Evolutionary conservation across 2,113 vertebrate genomes (phyloP), one percentile per base, ranked within the genome.

Genomic region (Illadopsis cleaveri): DNA sequence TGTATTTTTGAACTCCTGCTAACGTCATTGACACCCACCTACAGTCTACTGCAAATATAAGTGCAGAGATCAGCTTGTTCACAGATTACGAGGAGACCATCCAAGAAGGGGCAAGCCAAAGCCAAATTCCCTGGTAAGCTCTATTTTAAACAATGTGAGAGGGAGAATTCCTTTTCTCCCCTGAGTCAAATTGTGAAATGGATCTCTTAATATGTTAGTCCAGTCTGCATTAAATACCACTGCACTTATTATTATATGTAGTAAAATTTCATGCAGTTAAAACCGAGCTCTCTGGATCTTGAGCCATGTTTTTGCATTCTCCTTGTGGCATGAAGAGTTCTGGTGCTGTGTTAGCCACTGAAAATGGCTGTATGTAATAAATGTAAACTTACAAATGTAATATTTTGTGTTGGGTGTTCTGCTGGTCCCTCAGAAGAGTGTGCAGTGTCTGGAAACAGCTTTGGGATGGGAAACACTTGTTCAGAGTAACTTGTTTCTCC

Each of bases 21-120:
- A 91, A 97, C 95, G 90, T 98, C 98, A 98, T 12, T 96, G 93
- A 95, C 96, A 97, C 91, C 96, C 94, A 94, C 93, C 91, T 93
- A 57, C 96, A 90, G 85, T 71, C 94, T 82, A 47, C 64, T 89
- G 86, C 81, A 88, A 94, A 82, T 98, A 96, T 93, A 98, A 98
- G 94, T 72, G 73, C 94, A 96, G 86, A 93, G 84, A 83, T 50
- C 82, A 69, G 73, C 79, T 58, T 37, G 60, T 66, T 92, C 89
- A 68, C 85, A 75, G 90, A 91, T 71, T 82, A 61, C 62, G 33
- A 89, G 89, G 82, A 94, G 87, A 47, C 90, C 70, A 81, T 58
- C 83, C 80, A 91, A 75, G 80, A 79, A 93, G 82, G 91, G 83
- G 86, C 83, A 96, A 94, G 93, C 28, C 66, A 86, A 72, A 97